A percentile compares a stretch with the other conserved stretches of the same genome.
phyloP scores from a whole-genome alignment of 2,888 invertebrate genomes.

The Elgonia sp. region DNA sequence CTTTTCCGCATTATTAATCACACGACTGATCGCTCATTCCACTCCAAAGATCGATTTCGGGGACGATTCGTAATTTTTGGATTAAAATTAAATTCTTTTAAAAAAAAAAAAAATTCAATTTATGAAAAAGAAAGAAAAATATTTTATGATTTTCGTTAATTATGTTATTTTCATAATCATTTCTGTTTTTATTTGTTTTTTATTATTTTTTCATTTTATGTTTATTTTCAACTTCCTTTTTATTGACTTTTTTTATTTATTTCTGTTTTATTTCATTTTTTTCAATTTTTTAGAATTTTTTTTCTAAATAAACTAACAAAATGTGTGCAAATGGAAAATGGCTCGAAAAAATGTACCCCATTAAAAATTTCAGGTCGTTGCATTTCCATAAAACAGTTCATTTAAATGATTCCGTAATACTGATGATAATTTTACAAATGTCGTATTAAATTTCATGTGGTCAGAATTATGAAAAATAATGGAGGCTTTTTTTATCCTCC shows the following conservation, averaged over 20 bases:
- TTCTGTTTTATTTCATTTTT: background rate
- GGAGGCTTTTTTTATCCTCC: background rate
- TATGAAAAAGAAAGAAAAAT: no score
- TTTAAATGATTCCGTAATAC: background rate
- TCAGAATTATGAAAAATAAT: constrained; percentile 7
- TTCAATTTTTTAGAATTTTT: background rate
- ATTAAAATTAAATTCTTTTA: no score
- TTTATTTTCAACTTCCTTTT: no score
- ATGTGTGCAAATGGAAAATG: background rate
- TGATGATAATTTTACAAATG: constrained; percentile 6
- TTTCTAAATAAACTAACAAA: background rate
- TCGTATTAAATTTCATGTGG: constrained; percentile 7
- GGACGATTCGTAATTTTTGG: no score
- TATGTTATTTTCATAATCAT: no score
- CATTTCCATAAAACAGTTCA: constrained; percentile 23
- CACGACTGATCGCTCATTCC: constrained; percentile 34
- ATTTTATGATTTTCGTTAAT: no score
- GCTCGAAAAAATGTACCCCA: background rate
- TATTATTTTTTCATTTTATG: no score
- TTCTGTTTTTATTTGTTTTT: no score
- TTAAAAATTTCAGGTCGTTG: background rate
- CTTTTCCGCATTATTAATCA: constrained; percentile 62
- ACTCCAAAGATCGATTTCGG: background rate
- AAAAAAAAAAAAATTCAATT: no score
- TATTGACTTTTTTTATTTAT: no score